A percentile compares a stretch with the other conserved stretches of the same genome.
Evolutionary conservation across 2,113 vertebrate species (phyloP).

Genomic region (Muntiacus muntjak): DNA sequence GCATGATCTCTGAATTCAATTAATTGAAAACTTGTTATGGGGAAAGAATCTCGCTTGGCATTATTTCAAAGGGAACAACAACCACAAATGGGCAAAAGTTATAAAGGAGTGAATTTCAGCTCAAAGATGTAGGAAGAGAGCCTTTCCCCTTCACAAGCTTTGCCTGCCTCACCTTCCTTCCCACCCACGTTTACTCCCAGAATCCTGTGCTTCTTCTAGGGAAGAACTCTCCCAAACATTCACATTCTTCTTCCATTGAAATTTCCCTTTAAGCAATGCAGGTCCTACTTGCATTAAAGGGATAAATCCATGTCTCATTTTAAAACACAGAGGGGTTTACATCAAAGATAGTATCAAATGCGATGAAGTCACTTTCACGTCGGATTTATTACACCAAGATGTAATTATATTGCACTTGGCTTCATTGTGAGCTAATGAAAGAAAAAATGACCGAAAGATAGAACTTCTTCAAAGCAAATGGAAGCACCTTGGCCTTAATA

Average conservation of each 20-base stretch:
- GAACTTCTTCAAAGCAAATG: background rate
- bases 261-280: background rate
- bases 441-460: background rate
- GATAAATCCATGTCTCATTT: background rate
- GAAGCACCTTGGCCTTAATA: background rate
- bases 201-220: background rate
- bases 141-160: background rate
- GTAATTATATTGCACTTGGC: background rate
- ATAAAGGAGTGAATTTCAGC: background rate
- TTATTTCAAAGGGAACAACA: background rate
- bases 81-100: background rate
- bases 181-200: background rate
- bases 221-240: background rate
- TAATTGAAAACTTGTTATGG: background rate
- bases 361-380: background rate
- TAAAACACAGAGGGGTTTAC: background rate
- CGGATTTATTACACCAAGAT: background rate
- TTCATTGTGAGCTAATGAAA: background rate
- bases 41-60: background rate
- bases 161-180: background rate
- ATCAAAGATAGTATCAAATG: background rate
- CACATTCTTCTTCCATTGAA: background rate
- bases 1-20: background rate
- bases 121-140: background rate
- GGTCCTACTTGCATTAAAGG: background rate